Evolutionary conservation across 2,888 invertebrate genomes (phyloP).

Genomic region (Atethmia centrago): DNA sequence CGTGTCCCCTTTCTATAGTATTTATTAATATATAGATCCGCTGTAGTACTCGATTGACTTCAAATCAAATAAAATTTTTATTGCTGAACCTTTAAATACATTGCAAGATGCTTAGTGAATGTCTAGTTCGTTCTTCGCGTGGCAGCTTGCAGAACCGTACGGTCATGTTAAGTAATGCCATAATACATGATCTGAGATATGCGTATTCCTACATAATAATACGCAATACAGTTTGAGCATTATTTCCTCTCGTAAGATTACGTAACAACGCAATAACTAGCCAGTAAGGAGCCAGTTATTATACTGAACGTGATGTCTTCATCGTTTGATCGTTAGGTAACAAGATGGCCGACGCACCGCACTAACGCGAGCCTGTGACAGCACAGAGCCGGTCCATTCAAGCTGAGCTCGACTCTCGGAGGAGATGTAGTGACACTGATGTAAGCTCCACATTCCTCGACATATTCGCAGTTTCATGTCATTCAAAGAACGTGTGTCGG

Average conservation of each 20-base stretch:
- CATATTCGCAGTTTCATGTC: background rate
- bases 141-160: background rate
- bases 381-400: background rate
- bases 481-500: background rate
- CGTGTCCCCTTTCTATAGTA: background rate
- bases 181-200: background rate
- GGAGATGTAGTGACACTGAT: too few species aligned
- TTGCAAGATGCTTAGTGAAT: background rate
- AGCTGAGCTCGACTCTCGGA: background rate
- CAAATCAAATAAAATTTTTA: background rate
- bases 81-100: background rate
- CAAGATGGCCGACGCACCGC: background rate
- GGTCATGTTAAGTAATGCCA: background rate
- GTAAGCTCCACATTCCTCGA: background rate
- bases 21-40: background rate
- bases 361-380: background rate
- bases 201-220: conserved; percentile 7
- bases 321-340: conserved; percentile 26
- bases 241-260: conserved; percentile 17
- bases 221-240: conserved; percentile 18
- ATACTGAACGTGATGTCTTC: conserved; percentile 24
- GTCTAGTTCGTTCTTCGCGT: background rate
- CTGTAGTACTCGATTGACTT: background rate
- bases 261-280: conserved; percentile 22
- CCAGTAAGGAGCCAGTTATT: conserved; percentile 30